Percentiles rank a stretch among this genome's conserved stretches.
These are phyloP conservation scores for Genyomyrus donnyi DNA, from an alignment of 2,113 vertebrate genomes.

Conservation along the genomic window DNA sequence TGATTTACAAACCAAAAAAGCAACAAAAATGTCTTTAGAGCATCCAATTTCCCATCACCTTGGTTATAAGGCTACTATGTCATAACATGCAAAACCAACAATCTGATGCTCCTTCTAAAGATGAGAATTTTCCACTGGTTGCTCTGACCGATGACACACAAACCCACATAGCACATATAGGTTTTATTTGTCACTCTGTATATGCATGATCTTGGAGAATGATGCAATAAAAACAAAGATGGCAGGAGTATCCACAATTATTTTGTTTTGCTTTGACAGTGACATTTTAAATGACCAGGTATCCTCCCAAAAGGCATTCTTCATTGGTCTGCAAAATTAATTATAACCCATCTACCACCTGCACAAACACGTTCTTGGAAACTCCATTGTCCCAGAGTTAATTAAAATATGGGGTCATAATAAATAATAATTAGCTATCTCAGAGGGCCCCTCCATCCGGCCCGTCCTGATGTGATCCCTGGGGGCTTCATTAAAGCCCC, in stretches of 20 bases:
- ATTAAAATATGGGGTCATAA: constrained; percentile 4
- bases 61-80: not conserved
- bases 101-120: not conserved
- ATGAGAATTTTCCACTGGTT: not conserved
- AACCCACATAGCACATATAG: not conserved
- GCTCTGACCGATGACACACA: not conserved
- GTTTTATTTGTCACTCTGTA: not conserved
- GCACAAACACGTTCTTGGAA: not conserved
- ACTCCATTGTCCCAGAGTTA: not conserved
- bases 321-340: constrained; percentile 18
- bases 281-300: not conserved
- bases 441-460: not conserved
- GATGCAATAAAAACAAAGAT: not conserved
- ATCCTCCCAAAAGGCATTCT: not conserved
- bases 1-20: not conserved
- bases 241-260: not conserved
- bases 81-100: not conserved
- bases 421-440: not conserved
- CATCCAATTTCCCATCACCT: not conserved
- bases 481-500: constrained; percentile 5
- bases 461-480: not conserved
- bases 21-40: not conserved
- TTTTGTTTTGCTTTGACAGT: not conserved
- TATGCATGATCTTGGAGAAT: not conserved
- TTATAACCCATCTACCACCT: constrained; percentile 10